Percentiles rank a stretch among this genome's conserved stretches.
Conservation (phyloP, 2,113 vertebrate species). For the Otis tarda region DNA sequence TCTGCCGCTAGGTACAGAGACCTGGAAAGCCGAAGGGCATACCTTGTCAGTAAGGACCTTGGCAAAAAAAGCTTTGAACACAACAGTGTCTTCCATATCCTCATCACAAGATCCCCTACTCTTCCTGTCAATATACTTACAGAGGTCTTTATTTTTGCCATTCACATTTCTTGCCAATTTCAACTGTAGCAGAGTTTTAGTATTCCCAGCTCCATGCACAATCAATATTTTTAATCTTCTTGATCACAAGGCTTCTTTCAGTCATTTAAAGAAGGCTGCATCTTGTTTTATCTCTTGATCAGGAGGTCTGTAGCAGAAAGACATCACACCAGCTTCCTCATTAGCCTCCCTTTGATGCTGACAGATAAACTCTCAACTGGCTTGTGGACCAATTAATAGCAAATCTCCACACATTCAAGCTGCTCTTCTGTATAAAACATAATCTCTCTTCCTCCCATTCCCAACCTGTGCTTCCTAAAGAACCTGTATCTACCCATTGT, state of each 20-base stretch:
- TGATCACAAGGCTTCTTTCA: background rate
- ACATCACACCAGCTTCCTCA: background rate
- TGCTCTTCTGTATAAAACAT: background rate
- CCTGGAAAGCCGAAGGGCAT: background rate
- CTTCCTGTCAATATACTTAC: background rate
- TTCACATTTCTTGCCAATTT: background rate
- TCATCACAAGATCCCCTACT: background rate
- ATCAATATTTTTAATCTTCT: conserved; percentile 27
- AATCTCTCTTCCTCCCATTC: background rate
- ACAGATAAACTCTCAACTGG: background rate
- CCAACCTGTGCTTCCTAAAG: background rate
- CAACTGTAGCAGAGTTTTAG: background rate
- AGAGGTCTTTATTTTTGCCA: background rate
- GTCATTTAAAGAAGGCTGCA: background rate
- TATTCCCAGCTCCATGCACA: background rate
- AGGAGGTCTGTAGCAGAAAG: background rate
- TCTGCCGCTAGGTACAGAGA: background rate
- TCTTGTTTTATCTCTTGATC: background rate
- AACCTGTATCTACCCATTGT: background rate
- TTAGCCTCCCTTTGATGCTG: background rate
- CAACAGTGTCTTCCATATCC: background rate
- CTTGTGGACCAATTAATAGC: background rate
- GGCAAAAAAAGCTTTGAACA: background rate
- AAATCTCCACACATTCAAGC: background rate
- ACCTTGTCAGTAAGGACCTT: background rate